Conservation (phyloP, 2,888 invertebrate species). For the Nemotelus nigrinus region DNA sequence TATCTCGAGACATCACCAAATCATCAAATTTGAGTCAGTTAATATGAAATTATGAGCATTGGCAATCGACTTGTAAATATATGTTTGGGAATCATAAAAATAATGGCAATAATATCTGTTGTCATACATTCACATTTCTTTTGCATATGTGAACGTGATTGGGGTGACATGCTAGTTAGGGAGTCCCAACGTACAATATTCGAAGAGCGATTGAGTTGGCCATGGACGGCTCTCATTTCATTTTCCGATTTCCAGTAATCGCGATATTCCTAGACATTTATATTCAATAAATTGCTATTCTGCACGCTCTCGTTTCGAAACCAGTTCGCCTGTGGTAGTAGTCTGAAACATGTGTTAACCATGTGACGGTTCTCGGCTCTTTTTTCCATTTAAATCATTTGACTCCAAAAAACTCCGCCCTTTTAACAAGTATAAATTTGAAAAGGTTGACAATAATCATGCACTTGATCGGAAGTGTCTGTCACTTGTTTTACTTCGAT, state of each 20-base stretch:
- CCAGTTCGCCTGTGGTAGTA: neutral
- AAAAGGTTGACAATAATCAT: neutral
- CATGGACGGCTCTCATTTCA: slow-evolving; percentile 2
- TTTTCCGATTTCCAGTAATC: neutral
- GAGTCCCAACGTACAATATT: slow-evolving; percentile 2
- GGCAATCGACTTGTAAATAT: slow-evolving; percentile 32
- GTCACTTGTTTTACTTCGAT: too few relatives aligned
- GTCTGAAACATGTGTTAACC: neutral
- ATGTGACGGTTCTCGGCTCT: slow-evolving; percentile 3
- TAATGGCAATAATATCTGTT: slow-evolving; percentile 7
- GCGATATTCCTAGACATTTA: slow-evolving; percentile 9
- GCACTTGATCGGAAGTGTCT: neutral
- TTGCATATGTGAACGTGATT: slow-evolving; percentile 33
- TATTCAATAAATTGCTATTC: slow-evolving; percentile 37
- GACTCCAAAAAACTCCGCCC: slow-evolving; percentile 30
- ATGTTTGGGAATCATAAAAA: slow-evolving; percentile 31
- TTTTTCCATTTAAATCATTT: slow-evolving; percentile 37
- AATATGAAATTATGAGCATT: slow-evolving; percentile 49
- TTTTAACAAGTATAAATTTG: slow-evolving; percentile 29
- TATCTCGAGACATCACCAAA: slow-evolving; percentile 51
- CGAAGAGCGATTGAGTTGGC: slow-evolving; percentile 31
- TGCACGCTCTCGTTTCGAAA: slow-evolving; percentile 9
- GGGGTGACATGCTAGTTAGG: slow-evolving; percentile 36
- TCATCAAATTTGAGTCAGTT: slow-evolving; percentile 48
- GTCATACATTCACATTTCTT: neutral